phyloP scores from a whole-genome alignment of 2,888 invertebrate species.

The Lordiphosa andalusiaca region DNA sequence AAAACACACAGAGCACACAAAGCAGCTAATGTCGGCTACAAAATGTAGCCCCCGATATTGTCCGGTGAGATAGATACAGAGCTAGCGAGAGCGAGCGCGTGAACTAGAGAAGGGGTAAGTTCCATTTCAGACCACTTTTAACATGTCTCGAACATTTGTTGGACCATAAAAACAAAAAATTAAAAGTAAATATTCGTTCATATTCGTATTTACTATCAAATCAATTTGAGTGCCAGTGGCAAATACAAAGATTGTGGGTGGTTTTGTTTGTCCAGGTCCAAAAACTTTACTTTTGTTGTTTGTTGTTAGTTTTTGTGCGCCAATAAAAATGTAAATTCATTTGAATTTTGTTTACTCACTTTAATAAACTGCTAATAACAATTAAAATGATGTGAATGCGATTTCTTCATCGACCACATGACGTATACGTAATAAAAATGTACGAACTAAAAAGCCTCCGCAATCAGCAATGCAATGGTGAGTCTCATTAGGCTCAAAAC shows the following conservation, averaged over 20 bases:
- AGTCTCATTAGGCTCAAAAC: slow-evolving; percentile 17
- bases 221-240: slow-evolving; percentile 45
- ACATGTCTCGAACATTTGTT: slow-evolving; percentile 6
- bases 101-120: neutral
- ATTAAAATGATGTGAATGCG: slow-evolving; percentile 34
- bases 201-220: slow-evolving; percentile 33
- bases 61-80: slow-evolving; percentile 6
- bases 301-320: slow-evolving; percentile 41
- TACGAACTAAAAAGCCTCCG: neutral
- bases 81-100: neutral
- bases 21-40: slow-evolving; percentile 44
- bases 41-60: slow-evolving; percentile 42
- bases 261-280: slow-evolving; percentile 46
- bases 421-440: slow-evolving; percentile 44
- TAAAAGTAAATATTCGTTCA: slow-evolving; percentile 15
- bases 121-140: slow-evolving; percentile 20
- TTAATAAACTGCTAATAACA: slow-evolving; percentile 32
- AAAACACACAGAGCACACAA: slow-evolving; percentile 34
- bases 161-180: slow-evolving; percentile 1
- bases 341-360: slow-evolving; percentile 25
- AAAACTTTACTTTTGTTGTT: slow-evolving; percentile 14
- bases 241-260: slow-evolving; percentile 49
- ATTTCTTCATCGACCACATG: slow-evolving; percentile 40
- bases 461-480: slow-evolving; percentile 19
- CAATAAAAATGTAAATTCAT: slow-evolving; percentile 42